Evolutionary conservation across 2,888 invertebrate genomes (phyloP), one percentile per base, ranked within the genome.

Genomic region (Chelonus formosanus): DNA sequence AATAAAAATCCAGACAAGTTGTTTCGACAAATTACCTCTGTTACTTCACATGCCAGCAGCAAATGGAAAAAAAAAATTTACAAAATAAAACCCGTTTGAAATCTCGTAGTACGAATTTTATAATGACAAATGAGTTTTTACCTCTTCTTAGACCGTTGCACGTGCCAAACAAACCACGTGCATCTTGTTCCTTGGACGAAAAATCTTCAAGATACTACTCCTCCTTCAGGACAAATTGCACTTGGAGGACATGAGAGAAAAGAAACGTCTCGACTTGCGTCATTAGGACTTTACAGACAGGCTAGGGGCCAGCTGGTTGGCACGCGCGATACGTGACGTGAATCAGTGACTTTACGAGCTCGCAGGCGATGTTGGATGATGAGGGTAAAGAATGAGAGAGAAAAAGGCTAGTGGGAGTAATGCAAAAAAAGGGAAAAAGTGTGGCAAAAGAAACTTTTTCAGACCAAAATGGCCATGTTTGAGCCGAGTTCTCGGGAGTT

Each of bases 301-400:
- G 20, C 20, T 20, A 69, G 68, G 71, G 71, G 70, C 70, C 70
- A 72, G 70, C 71, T 68, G 72, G 69, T 68, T 71, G 74, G 67
- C 73, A 70, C 71, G 67, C 70, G 67, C 70, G 71, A 70, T 67
- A 78, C 78, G 78, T 78, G 78, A 74, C 67, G 68, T 55, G 78
- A 79, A 78, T 79, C 66, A 57, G 48, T 67, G 69, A 72, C 69
- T 70, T 65, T 65, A 59, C 35, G 52, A 54, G 47, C 20, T 48
- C 52, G 8, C 34, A 48, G 48, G 20, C 48, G 10, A 48, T 48
- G 48, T n/a, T 48, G 48, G 10, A 48, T n/a, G 48, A 48, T n/a
- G 20, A 48, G 20, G 20, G 20, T 20, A 48, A 20, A 20, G 48
- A 48, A 20, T 48, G 48, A 48, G 20, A 48, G 44, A 44, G n/a